These are phyloP conservation scores for Heterodera schachtii DNA, from an alignment of 1,140 invertebrate species.

Conservation along the genomic window DNA sequence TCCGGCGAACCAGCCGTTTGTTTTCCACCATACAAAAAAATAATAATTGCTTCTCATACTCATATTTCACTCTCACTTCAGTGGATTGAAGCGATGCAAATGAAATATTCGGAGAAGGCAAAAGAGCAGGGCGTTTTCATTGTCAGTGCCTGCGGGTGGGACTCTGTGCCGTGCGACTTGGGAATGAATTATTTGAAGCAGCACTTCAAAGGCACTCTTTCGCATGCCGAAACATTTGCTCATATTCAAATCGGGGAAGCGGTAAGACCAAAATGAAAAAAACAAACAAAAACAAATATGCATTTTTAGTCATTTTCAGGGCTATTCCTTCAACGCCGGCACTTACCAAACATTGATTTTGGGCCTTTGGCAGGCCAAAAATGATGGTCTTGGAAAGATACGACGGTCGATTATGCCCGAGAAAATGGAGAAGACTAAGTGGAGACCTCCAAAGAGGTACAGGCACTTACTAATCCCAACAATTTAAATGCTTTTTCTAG, in stretches of 20 bases:
- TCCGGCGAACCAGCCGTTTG: slow-evolving; percentile 78
- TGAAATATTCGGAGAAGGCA: slow-evolving; percentile 79
- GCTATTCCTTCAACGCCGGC: slow-evolving; percentile 63
- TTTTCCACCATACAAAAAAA: slow-evolving; percentile 26
- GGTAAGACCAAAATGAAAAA: slow-evolving; percentile 30
- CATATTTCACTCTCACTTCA: slow-evolving; percentile 2
- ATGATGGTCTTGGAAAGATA: slow-evolving; percentile 60
- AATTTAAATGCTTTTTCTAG: slow-evolving; percentile 67
- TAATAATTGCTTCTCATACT: not conserved
- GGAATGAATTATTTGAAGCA: slow-evolving; percentile 77
- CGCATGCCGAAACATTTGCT: slow-evolving; percentile 56
- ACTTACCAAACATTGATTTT: slow-evolving; percentile 65
- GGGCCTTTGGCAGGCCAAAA: slow-evolving; percentile 50
- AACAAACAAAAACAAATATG: not conserved
- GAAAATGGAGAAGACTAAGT: slow-evolving; percentile 58
- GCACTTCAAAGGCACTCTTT: slow-evolving; percentile 73
- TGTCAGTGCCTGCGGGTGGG: slow-evolving; percentile 86
- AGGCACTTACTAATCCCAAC: not conserved
- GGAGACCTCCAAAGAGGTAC: slow-evolving; percentile 45
- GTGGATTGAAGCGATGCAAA: slow-evolving; percentile 76
- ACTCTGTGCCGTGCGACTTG: slow-evolving; percentile 79
- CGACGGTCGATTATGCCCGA: slow-evolving; percentile 60
- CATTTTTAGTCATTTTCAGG: slow-evolving; percentile 38
- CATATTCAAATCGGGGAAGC: slow-evolving; percentile 46
- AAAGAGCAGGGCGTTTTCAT: slow-evolving; percentile 79